Evolutionary conservation across 2,797 vertebrate species (phyloP), one percentile per base, ranked within the genome.

Genomic region (Distichodus sexfasciatus): DNA sequence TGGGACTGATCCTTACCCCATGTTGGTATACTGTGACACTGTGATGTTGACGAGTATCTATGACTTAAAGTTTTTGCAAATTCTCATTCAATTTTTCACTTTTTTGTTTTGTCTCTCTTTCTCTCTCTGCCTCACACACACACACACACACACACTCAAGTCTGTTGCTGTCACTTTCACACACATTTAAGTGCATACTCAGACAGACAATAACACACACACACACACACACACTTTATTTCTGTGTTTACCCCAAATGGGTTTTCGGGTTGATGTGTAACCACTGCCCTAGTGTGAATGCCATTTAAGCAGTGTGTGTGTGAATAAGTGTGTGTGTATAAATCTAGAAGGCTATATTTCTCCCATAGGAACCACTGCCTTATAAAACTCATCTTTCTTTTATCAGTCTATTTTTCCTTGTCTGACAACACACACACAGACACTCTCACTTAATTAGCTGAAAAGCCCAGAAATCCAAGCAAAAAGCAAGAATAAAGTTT

Each of bases 381-480:
- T 46, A 51, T 62, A 71, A 76, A 71, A 5, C 61, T 11, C 50
- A 67, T 62, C 31, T 40, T 11, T 14, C 2, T 1, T 31, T 44
- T 57, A 62, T 72, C 33, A 46, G 14, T 35, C 28, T 68, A 69
- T 74, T 59, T 64, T 51, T 58, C n/a, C n/a, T n/a, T n/a, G n/a
- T n/a, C n/a, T n/a, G n/a, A n/a, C n/a, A n/a, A n/a, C n/a, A n/a
- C n/a, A n/a, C n/a, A n/a, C n/a, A n/a, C n/a, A n/a, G n/a, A n/a
- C n/a, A n/a, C n/a, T n/a, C n/a, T n/a, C n/a, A n/a, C n/a, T n/a
- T n/a, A n/a, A n/a, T n/a, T n/a, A n/a, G n/a, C n/a, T n/a, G n/a
- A n/a, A n/a, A n/a, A n/a, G n/a, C n/a, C n/a, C n/a, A n/a, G n/a
- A n/a, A n/a, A n/a, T n/a, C n/a, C n/a, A n/a, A n/a, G n/a, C n/a